Percentiles rank a stretch among this genome's conserved stretches.
phyloP scores from a whole-genome alignment of 2,113 vertebrate genomes.

The Podarcis cretensis region DNA sequence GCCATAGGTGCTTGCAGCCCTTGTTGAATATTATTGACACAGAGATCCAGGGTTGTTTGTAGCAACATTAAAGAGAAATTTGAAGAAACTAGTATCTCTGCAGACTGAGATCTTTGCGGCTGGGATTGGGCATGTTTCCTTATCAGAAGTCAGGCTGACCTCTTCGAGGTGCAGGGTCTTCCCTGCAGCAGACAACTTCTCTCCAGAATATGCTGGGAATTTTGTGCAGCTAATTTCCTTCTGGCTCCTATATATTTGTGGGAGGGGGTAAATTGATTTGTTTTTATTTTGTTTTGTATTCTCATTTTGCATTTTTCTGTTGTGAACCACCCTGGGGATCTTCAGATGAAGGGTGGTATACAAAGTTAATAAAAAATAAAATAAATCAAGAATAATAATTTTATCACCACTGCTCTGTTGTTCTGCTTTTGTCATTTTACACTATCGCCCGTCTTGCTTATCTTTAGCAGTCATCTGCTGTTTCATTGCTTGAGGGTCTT shows the following conservation, averaged over 20 bases:
- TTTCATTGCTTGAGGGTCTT: neutral
- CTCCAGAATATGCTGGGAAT: neutral
- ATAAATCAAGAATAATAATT: too few species aligned
- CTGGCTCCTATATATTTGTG: neutral
- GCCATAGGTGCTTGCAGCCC: neutral
- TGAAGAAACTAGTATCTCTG: neutral
- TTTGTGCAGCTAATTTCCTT: neutral
- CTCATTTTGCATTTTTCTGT: too few species aligned
- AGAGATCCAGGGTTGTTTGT: neutral
- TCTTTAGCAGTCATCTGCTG: neutral
- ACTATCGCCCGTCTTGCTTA: too few species aligned
- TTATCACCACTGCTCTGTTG: neutral
- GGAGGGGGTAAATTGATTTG: too few species aligned
- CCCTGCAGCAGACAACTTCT: neutral
- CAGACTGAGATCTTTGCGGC: neutral
- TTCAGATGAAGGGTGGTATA: too few species aligned
- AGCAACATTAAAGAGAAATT: neutral
- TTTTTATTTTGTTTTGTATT: too few species aligned
- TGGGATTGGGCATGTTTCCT: neutral
- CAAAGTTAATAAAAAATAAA: too few species aligned
- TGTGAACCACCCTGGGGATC: too few species aligned
- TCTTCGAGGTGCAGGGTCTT: neutral
- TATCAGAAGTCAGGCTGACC: neutral
- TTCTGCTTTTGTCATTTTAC: too few species aligned
- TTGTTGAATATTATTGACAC: neutral